A percentile compares a stretch with the other conserved stretches of the same genome.
Conservation (phyloP, 2,797 vertebrate species). For the Spinibarbus caldwelli region DNA sequence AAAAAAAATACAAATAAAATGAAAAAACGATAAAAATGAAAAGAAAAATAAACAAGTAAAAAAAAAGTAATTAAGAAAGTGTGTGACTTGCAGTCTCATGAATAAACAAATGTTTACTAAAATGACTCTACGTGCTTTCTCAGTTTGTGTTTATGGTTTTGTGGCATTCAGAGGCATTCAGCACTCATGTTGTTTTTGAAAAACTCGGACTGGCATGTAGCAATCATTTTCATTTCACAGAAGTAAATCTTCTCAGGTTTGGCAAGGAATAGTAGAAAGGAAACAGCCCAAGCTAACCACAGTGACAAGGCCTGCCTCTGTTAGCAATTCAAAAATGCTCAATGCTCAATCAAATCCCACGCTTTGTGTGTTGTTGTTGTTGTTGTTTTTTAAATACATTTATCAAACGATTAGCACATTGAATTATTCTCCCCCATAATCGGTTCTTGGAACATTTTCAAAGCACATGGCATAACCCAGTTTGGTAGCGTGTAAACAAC, state of each 20-base stretch:
- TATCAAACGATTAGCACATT: not conserved
- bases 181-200: not conserved
- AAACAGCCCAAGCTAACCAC: constrained; percentile 1
- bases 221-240: not conserved
- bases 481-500: not conserved
- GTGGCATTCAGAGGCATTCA: not conserved
- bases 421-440: constrained; percentile 9
- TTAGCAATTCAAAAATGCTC: not conserved
- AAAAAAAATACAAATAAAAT: not conserved
- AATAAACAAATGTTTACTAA: not conserved
- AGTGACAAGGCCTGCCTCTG: no score
- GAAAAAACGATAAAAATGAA: no score
- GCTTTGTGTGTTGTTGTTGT: not conserved
- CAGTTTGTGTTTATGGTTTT: constrained; percentile 2
- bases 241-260: not conserved
- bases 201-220: not conserved
- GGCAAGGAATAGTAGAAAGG: not conserved
- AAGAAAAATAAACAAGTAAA: not conserved
- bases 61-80: not conserved
- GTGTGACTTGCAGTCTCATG: no score
- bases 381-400: not conserved
- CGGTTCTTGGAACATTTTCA: constrained; percentile 11
- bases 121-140: not conserved
- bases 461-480: not conserved
- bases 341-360: not conserved